A percentile compares a stretch with the other conserved stretches of the same genome.
phyloP scores from a whole-genome alignment of 1,140 invertebrate species.

The Cryptotermes secundus region DNA sequence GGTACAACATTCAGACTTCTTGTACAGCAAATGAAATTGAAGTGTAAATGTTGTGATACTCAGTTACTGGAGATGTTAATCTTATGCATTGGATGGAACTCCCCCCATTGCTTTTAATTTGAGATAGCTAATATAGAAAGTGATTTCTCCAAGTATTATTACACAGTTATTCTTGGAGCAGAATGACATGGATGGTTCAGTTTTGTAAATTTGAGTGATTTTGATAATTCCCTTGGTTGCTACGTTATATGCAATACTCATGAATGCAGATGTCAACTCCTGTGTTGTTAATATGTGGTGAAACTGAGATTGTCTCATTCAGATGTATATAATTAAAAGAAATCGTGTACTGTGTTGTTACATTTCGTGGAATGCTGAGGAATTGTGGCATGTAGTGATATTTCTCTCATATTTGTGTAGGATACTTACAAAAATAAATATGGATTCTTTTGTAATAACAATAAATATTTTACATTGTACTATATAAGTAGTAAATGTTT shows the following conservation, averaged over 20 bases:
- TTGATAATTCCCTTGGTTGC: background rate
- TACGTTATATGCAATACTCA: background rate
- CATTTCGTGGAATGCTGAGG: background rate
- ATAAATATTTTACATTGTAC: conserved; percentile 21
- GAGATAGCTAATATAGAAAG: background rate
- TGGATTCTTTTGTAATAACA: background rate
- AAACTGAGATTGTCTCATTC: background rate
- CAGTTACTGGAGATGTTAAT: background rate
- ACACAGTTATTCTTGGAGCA: background rate
- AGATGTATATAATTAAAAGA: background rate
- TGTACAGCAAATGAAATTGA: background rate
- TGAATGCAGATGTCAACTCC: background rate
- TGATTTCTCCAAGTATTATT: background rate
- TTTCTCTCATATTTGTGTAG: background rate
- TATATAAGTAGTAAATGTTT: conserved; percentile 10
- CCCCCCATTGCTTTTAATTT: background rate
- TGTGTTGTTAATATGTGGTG: background rate
- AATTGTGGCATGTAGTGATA: background rate
- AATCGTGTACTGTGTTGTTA: background rate
- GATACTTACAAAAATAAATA: background rate
- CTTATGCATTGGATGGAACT: background rate
- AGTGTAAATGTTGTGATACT: background rate
- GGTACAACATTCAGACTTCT: background rate
- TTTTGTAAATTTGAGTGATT: background rate
- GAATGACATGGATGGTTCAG: background rate